phyloP scores from a whole-genome alignment of 2,797 vertebrate genomes.

The Anguilla obscura region DNA sequence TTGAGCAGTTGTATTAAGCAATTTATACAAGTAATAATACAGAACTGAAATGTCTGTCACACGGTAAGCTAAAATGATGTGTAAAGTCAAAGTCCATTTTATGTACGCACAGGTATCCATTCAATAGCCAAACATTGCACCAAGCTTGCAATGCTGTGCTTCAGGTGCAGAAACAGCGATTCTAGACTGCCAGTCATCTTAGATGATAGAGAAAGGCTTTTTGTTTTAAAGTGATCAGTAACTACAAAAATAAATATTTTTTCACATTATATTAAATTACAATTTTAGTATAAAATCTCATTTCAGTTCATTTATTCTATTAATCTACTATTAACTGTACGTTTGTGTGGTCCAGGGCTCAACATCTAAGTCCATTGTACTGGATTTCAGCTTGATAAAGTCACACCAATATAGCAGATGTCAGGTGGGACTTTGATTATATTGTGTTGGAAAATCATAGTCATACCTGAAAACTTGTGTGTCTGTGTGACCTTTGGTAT shows the following conservation, averaged over 20 bases:
- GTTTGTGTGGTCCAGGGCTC: conserved; percentile 38
- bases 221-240: neutral
- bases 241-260: conserved; percentile 52
- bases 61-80: neutral
- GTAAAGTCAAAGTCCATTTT: neutral
- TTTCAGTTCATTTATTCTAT: neutral
- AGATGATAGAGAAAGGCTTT: conserved; percentile 33
- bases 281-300: conserved; percentile 24
- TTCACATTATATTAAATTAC: conserved; percentile 35
- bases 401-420: neutral
- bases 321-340: conserved; percentile 19
- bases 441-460: neutral
- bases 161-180: neutral
- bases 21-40: conserved; percentile 47
- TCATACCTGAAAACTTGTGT: neutral
- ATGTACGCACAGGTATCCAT: neutral
- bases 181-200: conserved; percentile 8
- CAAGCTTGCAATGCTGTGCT: neutral
- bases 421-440: neutral
- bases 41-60: conserved; percentile 38
- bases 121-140: conserved; percentile 26
- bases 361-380: conserved; percentile 23
- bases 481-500: conserved; percentile 6
- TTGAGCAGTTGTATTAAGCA: conserved; percentile 32
- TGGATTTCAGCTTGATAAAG: conserved; percentile 3